Evolutionary conservation across 2,888 invertebrate genomes (phyloP), one percentile per base, ranked within the genome.

Genomic region (Morpho achilles): DNA sequence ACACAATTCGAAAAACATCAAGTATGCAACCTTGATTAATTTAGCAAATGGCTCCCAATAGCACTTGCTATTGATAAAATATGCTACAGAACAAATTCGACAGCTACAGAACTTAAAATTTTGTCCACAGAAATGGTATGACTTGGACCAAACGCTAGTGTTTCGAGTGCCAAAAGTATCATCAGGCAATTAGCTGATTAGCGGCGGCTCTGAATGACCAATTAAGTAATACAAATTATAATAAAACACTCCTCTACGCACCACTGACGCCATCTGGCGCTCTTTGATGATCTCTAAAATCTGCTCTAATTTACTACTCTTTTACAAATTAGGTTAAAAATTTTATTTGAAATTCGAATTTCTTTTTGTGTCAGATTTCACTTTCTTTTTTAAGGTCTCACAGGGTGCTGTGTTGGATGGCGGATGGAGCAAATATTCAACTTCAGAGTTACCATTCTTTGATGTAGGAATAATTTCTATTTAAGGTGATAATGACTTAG

Each of bases 201-300:
- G 76, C 76, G 61, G 61, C 61, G 68, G 69, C 69, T 61, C 65
- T 60, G 70, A 67, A 69, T 60, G 66, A 70, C 75, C 82, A 84
- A 84, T 87, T 86, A 85, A 80, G 74, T 74, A 76, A 87, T 87
- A 79, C 80, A 79, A 84, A 83, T 87, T 76, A 84, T 83, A 83
- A 79, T 84, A 77, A 79, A 84, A 80, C 79, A 77, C 70, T 75
- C 68, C 75, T 75, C 79, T 77, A 78, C 71, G 75, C 74, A 68
- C 67, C 66, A 56, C 59, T 62, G 60, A 53, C 67, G 86, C 78
- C 87, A 87, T 87, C 85, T 87, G 87, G 85, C 62, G 66, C 76
- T 76, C 73, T 72, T 77, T 80, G 80, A 84, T 85, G 61, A 59
- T 46, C 55, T 59, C 54, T 49, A 56, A 58, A 54, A 54, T 9